A percentile compares a stretch with the other conserved stretches of the same genome.
Conservation (phyloP, 2,113 vertebrate genomes). For the Perccottus glenii region DNA sequence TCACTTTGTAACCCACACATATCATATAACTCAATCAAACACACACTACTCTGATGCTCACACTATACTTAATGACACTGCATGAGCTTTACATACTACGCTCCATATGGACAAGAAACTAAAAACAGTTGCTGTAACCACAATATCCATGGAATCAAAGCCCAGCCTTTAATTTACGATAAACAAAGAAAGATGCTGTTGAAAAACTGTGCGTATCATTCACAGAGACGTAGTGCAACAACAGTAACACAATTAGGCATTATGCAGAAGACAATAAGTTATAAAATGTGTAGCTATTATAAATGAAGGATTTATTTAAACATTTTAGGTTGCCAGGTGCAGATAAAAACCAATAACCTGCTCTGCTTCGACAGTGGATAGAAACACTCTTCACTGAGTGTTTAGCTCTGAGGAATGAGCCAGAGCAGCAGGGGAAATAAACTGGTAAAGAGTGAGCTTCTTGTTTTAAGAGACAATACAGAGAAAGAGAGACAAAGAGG, state of each 20-base stretch:
- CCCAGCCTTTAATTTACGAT: too few species aligned
- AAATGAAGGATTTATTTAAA: neutral
- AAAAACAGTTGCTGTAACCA: neutral
- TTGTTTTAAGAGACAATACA: neutral
- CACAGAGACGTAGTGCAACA: too few species aligned
- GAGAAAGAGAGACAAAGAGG: too few species aligned
- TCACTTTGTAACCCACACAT: too few species aligned
- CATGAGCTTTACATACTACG: neutral
- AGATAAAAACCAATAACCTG: neutral
- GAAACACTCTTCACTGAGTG: too few species aligned
- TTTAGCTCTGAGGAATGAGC: neutral
- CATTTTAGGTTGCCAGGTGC: neutral
- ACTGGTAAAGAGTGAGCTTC: neutral
- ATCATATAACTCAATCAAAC: too few species aligned
- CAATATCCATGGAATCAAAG: conserved; percentile 19
- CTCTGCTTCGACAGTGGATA: neutral
- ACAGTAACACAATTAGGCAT: too few species aligned
- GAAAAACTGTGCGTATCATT: too few species aligned
- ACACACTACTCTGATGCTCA: neutral
- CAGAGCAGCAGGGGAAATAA: neutral
- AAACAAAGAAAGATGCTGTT: too few species aligned
- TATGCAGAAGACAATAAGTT: too few species aligned
- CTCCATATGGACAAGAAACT: neutral
- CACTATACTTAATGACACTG: neutral
- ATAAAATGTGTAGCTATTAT: too few species aligned